phyloP scores from a whole-genome alignment of 2,113 vertebrate genomes.

The Pollimyrus isidori region DNA sequence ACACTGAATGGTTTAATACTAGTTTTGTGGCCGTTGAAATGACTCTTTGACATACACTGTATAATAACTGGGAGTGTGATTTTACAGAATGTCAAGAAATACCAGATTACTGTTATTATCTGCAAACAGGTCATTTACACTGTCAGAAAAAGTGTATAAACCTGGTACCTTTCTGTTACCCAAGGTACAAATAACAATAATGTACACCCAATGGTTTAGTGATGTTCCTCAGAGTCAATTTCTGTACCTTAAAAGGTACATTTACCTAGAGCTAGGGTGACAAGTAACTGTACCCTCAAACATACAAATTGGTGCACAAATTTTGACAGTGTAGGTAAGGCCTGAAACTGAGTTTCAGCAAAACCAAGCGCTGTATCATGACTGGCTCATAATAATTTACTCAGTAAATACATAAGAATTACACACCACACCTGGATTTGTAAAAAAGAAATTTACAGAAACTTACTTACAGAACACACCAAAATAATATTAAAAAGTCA shows the following conservation, averaged over 20 bases:
- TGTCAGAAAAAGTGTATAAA: not conserved
- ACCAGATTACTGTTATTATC: not conserved
- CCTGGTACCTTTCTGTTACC: not conserved
- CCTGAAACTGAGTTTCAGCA: not conserved
- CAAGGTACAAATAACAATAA: not conserved
- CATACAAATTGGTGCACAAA: not conserved
- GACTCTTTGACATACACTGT: not conserved
- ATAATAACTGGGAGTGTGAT: not conserved
- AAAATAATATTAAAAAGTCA: not conserved
- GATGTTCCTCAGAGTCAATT: not conserved
- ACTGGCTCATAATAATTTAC: not conserved
- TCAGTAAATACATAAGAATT: not conserved
- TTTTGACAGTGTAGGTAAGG: not conserved
- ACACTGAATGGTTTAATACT: not conserved
- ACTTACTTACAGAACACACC: not conserved
- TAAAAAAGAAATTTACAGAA: not conserved
- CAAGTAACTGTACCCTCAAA: not conserved
- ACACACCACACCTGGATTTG: not conserved
- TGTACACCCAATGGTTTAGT: not conserved
- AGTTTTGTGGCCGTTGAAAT: not conserved
- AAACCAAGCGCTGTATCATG: not conserved
- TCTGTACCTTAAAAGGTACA: not conserved
- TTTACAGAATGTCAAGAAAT: not conserved
- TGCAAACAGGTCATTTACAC: not conserved
- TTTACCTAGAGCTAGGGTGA: not conserved